A percentile compares a stretch with the other conserved stretches of the same genome.
phyloP scores from a whole-genome alignment of 2,797 vertebrate genomes.

The Helicolenus hilgendorfi region DNA sequence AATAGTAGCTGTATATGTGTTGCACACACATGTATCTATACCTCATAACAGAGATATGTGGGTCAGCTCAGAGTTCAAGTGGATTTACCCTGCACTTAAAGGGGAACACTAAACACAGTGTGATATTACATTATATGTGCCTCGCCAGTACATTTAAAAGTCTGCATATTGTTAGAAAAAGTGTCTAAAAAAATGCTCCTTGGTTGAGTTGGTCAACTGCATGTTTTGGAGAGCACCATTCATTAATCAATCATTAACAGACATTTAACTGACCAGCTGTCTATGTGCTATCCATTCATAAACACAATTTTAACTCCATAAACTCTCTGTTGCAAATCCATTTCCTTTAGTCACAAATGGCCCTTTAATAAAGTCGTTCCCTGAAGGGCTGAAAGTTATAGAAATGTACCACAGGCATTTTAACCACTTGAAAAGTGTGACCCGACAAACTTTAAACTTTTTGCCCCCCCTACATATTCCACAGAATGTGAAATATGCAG shows the following conservation, averaged over 20 bases:
- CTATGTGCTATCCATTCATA: neutral
- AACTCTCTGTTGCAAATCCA: neutral
- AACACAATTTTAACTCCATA: neutral
- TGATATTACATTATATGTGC: neutral
- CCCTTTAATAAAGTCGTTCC: neutral
- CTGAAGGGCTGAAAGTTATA: neutral
- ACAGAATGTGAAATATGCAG: neutral
- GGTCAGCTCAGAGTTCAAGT: constrained; percentile 25
- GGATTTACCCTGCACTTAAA: constrained; percentile 20
- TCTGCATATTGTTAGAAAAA: neutral
- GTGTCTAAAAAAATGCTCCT: neutral
- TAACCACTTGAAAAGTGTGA: neutral
- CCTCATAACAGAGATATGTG: neutral
- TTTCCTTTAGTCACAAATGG: neutral
- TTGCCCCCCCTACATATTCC: neutral
- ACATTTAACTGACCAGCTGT: neutral
- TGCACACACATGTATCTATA: neutral
- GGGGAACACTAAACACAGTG: constrained; percentile 1
- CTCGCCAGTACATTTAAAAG: neutral
- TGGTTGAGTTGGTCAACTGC: neutral
- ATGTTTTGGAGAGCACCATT: neutral
- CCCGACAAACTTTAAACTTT: neutral
- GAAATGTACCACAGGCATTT: neutral
- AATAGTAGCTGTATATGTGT: neutral
- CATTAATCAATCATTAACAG: constrained; percentile 16